Evolutionary conservation across 2,113 vertebrate species (phyloP), one percentile per base, ranked within the genome.

Genomic region (Perccottus glenii): DNA sequence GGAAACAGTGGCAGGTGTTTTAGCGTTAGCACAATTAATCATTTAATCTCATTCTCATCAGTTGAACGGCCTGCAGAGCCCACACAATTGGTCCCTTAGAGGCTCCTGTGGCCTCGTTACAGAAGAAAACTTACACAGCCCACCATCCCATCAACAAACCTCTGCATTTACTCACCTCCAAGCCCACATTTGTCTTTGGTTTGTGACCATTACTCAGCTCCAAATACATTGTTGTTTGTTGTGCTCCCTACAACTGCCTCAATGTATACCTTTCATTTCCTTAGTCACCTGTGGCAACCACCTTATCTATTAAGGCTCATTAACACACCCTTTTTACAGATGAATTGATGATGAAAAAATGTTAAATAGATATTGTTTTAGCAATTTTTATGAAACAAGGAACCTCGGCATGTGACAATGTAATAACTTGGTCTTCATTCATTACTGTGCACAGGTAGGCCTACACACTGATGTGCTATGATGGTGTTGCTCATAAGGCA

Each of bases 51-150:
- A 58, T n/a, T 44, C 27, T 77, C 56, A 67, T 67, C 63, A 61
- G 52, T 44, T 71, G 42, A 86, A 85, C 60, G 64, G 83, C 67
- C 58, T 45, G 35, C 35, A 70, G 74, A 82, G 55, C 72, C 70
- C 78, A 78, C 56, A 55, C 68, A 83, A 88, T 88, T 84, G 77
- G 85, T 83, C 80, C 83, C 85, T 60, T 56, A 60, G 77, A 79
- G 87, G 67, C 71, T 27, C 6, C 32, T 11, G 6, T 57, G 60
- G 70, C 55, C 81, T 81, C 42, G 75, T 84, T 84, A 67, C 48
- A 36, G 55, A 88, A 15, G 36, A 42, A 70, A 63, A 70, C 65
- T 65, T 46, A 47, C 60, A 68, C 32, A 64, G 14, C 56, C 52
- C n/a, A 56, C 49, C 63, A 36, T 67, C 61, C 50, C 38, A 45